These are phyloP conservation scores for Euleptes europaea DNA, from an alignment of 2,113 vertebrate species.

Conservation along the genomic window DNA sequence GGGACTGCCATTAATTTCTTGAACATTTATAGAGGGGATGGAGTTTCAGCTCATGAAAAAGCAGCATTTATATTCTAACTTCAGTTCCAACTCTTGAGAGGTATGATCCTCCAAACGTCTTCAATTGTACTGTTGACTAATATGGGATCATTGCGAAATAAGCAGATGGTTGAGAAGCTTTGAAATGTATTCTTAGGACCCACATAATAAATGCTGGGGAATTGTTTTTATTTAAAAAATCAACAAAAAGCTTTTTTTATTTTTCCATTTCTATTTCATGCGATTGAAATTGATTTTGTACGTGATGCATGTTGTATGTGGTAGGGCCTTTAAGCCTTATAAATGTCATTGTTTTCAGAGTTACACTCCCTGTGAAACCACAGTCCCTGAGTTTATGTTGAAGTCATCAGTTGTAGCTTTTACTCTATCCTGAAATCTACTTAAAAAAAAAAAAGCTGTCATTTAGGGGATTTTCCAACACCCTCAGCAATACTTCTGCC, in stretches of 20 bases:
- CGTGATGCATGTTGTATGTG: background rate
- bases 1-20: background rate
- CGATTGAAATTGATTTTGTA: constrained; percentile 7
- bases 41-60: background rate
- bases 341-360: background rate
- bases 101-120: background rate
- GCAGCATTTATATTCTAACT: background rate
- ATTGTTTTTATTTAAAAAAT: background rate
- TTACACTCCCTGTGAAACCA: background rate
- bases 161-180: background rate
- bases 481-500: background rate
- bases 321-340: constrained; percentile 7
- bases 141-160: background rate
- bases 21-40: background rate
- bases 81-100: background rate
- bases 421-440: background rate
- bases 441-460: background rate
- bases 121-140: background rate
- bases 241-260: background rate
- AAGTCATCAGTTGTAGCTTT: background rate
- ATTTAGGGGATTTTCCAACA: background rate
- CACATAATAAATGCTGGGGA: background rate
- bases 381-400: background rate
- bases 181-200: background rate
- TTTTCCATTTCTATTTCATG: constrained; percentile 1